phyloP scores from a whole-genome alignment of 2,888 invertebrate genomes.

The Cantharis flavilabris region DNA sequence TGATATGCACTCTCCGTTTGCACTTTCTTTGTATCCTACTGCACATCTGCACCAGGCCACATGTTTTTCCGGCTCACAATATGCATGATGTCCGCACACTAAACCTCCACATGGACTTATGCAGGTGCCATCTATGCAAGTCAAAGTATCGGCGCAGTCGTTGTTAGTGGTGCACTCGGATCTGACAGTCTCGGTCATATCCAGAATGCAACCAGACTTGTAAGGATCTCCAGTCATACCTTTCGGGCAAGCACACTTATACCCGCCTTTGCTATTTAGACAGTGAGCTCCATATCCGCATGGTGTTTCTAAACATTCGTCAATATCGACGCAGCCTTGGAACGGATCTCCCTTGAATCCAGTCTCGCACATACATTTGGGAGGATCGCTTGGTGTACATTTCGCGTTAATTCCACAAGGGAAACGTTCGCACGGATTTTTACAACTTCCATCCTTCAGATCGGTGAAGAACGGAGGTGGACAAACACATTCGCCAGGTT shows the following conservation, averaged over 20 bases:
- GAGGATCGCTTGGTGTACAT: constrained; percentile 88
- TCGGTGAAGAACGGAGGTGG: constrained; percentile 90
- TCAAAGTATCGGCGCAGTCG: constrained; percentile 80
- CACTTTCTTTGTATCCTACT: constrained; percentile 78
- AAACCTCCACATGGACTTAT: constrained; percentile 79
- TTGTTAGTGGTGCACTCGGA: constrained; percentile 72
- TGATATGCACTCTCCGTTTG: constrained; percentile 82
- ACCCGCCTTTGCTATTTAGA: constrained; percentile 83
- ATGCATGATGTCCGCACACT: constrained; percentile 81
- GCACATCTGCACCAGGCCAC: constrained; percentile 88
- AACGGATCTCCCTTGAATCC: constrained; percentile 88
- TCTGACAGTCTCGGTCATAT: constrained; percentile 61
- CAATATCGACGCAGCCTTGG: constrained; percentile 81
- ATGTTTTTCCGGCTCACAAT: constrained; percentile 86
- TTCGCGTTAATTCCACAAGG: constrained; percentile 89
- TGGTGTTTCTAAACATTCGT: constrained; percentile 83
- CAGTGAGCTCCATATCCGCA: constrained; percentile 90
- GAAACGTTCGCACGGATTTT: constrained; percentile 90
- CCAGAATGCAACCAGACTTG: constrained; percentile 74
- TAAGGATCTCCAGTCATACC: constrained; percentile 86
- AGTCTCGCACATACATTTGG: constrained; percentile 84
- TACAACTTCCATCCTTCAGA: constrained; percentile 82
- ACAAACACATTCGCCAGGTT: constrained; percentile 90
- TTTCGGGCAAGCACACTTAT: constrained; percentile 82
- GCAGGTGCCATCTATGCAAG: constrained; percentile 79